A percentile compares a stretch with the other conserved stretches of the same genome.
Conservation (phyloP, 2,797 vertebrate species). For the Halcyon smyrnensis region DNA sequence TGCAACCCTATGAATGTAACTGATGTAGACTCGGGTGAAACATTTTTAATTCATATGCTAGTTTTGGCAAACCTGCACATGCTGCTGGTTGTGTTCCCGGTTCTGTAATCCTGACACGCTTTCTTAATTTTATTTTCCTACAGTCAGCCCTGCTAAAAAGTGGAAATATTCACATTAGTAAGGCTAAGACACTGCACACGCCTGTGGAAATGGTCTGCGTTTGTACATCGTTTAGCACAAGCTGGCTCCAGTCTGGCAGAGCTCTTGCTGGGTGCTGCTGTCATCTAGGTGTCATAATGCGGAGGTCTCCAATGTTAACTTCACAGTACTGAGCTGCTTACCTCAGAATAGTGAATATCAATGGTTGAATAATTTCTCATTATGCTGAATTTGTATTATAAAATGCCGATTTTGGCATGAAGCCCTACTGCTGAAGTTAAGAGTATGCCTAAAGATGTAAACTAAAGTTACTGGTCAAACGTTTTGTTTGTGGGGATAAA, state of each 20-base stretch:
- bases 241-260: rapidly evolving
- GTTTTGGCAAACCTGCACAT: not conserved
- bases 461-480: not conserved
- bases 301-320: not conserved
- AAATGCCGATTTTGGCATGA: not conserved
- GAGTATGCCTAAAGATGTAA: not conserved
- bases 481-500: not conserved
- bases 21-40: not conserved
- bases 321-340: not conserved
- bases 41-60: not conserved
- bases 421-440: not conserved
- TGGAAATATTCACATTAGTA: not conserved
- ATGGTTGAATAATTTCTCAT: not conserved
- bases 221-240: not conserved
- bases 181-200: not conserved
- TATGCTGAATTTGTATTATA: not conserved
- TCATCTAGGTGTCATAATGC: not conserved
- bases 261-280: rapidly evolving
- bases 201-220: not conserved
- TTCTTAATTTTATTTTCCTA: not conserved
- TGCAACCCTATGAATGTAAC: not conserved
- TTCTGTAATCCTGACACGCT: not conserved
- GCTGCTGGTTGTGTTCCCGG: not conserved
- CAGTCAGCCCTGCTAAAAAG: not conserved
- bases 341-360: not conserved